Conservation (phyloP, 2,113 vertebrate genomes). For the Syrrhaptes paradoxus region DNA sequence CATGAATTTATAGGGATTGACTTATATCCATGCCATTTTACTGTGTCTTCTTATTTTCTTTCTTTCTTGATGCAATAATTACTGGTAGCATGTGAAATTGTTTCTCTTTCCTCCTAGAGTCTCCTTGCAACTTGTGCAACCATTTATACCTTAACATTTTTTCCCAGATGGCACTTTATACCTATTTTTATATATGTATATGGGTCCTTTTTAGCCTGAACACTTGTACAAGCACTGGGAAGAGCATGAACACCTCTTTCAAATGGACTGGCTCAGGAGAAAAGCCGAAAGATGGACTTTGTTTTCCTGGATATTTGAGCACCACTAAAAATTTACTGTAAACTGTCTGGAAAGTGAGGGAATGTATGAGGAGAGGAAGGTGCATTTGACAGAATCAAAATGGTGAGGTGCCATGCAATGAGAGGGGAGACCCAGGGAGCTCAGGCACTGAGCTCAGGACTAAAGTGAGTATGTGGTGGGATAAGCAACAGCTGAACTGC, state of each 20-base stretch:
- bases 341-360: neutral
- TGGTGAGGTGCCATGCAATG: neutral
- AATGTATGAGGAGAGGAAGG: neutral
- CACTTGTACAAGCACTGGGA: neutral
- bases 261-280: neutral
- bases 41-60: neutral
- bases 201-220: neutral
- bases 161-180: neutral
- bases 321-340: neutral
- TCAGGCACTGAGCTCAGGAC: neutral
- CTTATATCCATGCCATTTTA: neutral
- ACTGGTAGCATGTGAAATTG: neutral
- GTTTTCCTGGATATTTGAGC: neutral
- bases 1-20: neutral
- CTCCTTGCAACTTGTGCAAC: neutral
- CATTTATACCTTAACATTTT: neutral
- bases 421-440: neutral
- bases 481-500: neutral
- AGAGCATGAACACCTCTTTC: neutral
- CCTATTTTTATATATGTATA: neutral
- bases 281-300: neutral
- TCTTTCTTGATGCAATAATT: neutral
- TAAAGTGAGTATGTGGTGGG: neutral
- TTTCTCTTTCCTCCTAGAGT: neutral
- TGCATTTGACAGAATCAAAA: neutral